A percentile compares a stretch with the other conserved stretches of the same genome.
These are phyloP conservation scores for Poecilia wingei DNA, from an alignment of 2,797 vertebrate genomes.

Conservation along the genomic window DNA sequence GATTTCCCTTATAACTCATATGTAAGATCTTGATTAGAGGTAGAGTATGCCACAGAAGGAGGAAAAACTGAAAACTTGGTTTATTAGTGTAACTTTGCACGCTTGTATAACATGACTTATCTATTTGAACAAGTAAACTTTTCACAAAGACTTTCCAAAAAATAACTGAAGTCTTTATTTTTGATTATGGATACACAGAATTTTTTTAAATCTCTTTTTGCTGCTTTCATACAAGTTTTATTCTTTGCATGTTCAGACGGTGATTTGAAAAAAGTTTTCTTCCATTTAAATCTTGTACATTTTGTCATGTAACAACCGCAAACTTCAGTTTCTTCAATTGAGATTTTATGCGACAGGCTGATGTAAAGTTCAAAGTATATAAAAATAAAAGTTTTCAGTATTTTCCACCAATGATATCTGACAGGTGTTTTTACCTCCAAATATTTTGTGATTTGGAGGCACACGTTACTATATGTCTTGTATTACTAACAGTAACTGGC, in stretches of 20 bases:
- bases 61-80: background rate
- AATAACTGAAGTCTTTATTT: background rate
- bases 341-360: background rate
- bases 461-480: background rate
- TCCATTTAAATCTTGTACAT: background rate
- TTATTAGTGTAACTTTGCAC: background rate
- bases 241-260: background rate
- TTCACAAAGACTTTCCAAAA: background rate
- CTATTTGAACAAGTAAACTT: background rate
- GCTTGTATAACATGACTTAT: background rate
- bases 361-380: background rate
- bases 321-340: background rate
- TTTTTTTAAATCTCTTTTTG: background rate
- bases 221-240: background rate
- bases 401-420: background rate
- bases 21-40: background rate
- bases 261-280: background rate
- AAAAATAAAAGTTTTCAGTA: background rate
- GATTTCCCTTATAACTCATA: background rate
- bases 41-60: background rate
- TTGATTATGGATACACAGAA: background rate
- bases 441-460: background rate
- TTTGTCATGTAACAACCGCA: background rate
- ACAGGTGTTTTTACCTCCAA: background rate
- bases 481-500: background rate